These are phyloP conservation scores for Euzetes globulus DNA, from an alignment of 2,888 invertebrate genomes.

Conservation along the genomic window DNA sequence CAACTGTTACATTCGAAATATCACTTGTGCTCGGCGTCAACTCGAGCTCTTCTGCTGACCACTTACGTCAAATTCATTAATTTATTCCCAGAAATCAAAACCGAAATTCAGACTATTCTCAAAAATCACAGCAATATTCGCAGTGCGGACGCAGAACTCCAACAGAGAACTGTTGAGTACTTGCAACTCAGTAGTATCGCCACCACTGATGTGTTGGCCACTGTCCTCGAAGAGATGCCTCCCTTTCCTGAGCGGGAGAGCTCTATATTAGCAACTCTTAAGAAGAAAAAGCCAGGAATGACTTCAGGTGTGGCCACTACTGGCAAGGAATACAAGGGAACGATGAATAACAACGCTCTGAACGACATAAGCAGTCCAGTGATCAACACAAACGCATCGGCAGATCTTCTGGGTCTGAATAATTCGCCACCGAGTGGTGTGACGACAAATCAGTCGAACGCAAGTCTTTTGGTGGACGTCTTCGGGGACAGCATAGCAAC, in stretches of 20 bases:
- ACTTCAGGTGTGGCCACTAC: constrained; percentile 43
- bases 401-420: constrained; percentile 53
- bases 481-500: constrained; percentile 63
- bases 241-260: constrained; percentile 98
- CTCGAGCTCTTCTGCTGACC: constrained; percentile 87
- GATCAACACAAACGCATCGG: constrained; percentile 51
- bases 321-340: constrained; percentile 38
- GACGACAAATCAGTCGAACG: constrained; percentile 54
- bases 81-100: constrained; percentile 95
- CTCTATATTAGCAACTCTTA: constrained; percentile 90
- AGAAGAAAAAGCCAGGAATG: constrained; percentile 86
- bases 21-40: constrained; percentile 94
- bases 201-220: constrained; percentile 92
- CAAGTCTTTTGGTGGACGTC: constrained; percentile 78
- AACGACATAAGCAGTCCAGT: background rate
- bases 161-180: constrained; percentile 97
- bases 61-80: constrained; percentile 99
- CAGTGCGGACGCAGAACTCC: constrained; percentile 95
- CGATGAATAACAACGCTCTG: constrained; percentile 12
- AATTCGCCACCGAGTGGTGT: constrained; percentile 46
- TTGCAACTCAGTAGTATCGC: constrained; percentile 91
- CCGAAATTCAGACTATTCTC: constrained; percentile 81
- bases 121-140: constrained; percentile 78
- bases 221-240: constrained; percentile 99
- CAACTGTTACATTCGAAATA: constrained; percentile 97